Percentiles rank a stretch among this genome's conserved stretches.
These are phyloP conservation scores for Chloebia gouldiae DNA, from an alignment of 2,113 vertebrate genomes.

Conservation along the genomic window DNA sequence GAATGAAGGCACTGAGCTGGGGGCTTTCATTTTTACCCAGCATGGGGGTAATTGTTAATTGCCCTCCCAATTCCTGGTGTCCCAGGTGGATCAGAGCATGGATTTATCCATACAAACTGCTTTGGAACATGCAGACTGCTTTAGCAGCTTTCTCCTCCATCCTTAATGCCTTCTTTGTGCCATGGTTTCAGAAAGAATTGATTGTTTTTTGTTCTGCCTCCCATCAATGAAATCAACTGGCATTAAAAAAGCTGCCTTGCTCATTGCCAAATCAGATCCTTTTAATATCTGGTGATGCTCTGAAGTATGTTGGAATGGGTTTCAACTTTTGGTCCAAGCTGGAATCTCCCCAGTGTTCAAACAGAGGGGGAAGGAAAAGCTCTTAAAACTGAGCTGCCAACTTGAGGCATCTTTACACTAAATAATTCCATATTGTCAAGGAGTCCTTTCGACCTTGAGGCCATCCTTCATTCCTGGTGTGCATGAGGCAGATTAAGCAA, in stretches of 20 bases:
- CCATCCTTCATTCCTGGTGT: not conserved
- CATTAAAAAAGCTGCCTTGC: not conserved
- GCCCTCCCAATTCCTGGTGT: not conserved
- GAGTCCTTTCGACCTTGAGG: conserved; percentile 4
- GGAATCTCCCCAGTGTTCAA: conserved; percentile 22
- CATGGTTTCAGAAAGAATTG: not conserved
- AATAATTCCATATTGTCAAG: not conserved
- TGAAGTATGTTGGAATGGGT: conserved; percentile 6
- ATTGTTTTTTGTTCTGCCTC: conserved; percentile 17
- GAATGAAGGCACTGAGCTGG: not conserved
- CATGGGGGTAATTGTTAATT: not conserved
- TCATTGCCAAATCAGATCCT: conserved; percentile 30
- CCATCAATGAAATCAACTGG: conserved; percentile 30
- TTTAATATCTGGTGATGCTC: conserved; percentile 43
- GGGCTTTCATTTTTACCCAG: not conserved
- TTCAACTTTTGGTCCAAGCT: conserved; percentile 22
- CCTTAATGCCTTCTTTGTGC: not conserved
- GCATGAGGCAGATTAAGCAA: not conserved
- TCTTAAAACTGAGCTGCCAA: conserved; percentile 12
- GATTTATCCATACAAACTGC: not conserved
- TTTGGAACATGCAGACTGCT: not conserved
- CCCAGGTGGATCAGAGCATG: not conserved
- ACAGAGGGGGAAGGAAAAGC: not conserved
- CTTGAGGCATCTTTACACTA: not conserved
- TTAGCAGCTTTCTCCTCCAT: not conserved